These are phyloP conservation scores for Ephialtes manifestator DNA, from an alignment of 2,888 invertebrate genomes.

Conservation along the genomic window DNA sequence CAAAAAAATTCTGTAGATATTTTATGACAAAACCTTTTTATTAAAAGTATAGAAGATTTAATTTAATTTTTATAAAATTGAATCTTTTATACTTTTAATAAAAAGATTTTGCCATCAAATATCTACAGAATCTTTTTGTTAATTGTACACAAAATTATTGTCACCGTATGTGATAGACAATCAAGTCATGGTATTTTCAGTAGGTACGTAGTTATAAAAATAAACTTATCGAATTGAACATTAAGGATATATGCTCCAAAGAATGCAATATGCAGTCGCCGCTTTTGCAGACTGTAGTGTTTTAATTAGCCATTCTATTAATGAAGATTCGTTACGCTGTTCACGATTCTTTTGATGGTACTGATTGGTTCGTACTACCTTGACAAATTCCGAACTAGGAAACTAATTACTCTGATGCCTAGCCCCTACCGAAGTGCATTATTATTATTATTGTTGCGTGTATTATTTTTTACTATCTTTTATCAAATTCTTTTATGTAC, in stretches of 20 bases:
- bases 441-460: not conserved
- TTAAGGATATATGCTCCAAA: slow-evolving; percentile 7
- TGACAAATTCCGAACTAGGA: slow-evolving; percentile 38
- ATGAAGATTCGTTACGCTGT: slow-evolving; percentile 38
- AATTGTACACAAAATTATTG: too few relatives aligned
- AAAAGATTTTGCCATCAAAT: too few relatives aligned
- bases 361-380: slow-evolving; percentile 38
- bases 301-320: slow-evolving; percentile 36
- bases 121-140: too few relatives aligned
- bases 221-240: slow-evolving; percentile 11
- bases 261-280: not conserved
- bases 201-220: not conserved
- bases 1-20: too few relatives aligned
- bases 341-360: slow-evolving; percentile 53
- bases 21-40: too few relatives aligned
- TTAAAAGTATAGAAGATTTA: too few relatives aligned
- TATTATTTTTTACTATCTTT: slow-evolving; percentile 4
- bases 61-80: too few relatives aligned
- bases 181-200: slow-evolving; percentile 3
- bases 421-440: not conserved
- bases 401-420: slow-evolving; percentile 7
- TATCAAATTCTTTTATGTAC: too few relatives aligned
- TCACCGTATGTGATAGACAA: not conserved
- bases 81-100: too few relatives aligned
- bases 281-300: not conserved